Conservation (phyloP, 37 sponge, comb jelly and placozoan genomes). For the Oopsacas minuta region DNA sequence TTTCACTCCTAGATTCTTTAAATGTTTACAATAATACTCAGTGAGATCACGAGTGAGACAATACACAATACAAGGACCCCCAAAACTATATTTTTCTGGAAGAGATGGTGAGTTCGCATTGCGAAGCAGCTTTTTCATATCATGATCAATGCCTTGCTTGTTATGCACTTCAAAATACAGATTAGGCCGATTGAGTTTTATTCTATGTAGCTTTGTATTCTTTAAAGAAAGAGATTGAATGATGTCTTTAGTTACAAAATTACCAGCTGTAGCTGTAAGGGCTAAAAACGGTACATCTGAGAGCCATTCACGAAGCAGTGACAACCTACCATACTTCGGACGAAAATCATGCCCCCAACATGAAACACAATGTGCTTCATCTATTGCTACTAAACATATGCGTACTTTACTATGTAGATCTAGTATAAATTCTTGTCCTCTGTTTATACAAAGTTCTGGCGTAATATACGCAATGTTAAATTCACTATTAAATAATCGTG, state of each 20-base stretch:
- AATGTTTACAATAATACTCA: neutral
- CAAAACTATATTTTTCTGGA: neutral
- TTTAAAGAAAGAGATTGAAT: neutral
- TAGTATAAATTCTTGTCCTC: neutral
- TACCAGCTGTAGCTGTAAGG: slow-evolving; percentile 40
- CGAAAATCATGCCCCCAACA: slow-evolving; percentile 49
- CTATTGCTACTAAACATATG: slow-evolving; percentile 18
- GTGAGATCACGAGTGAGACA: neutral
- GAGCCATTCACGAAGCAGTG: slow-evolving; percentile 20
- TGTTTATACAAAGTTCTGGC: neutral
- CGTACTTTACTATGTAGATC: neutral
- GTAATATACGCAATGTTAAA: neutral
- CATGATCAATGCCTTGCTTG: neutral
- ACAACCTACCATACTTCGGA: slow-evolving; percentile 35
- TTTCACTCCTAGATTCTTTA: neutral
- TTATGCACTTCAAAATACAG: neutral
- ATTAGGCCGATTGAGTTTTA: neutral
- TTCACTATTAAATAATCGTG: neutral
- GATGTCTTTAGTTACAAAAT: slow-evolving; percentile 27
- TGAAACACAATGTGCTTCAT: slow-evolving; percentile 52
- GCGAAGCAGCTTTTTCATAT: neutral
- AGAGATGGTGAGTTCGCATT: neutral
- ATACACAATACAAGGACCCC: neutral
- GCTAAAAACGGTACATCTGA: slow-evolving; percentile 32
- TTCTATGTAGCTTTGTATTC: neutral